Evolutionary conservation across 2,888 invertebrate genomes (phyloP).

Genomic region (Dasysyrphus tricinctus): DNA sequence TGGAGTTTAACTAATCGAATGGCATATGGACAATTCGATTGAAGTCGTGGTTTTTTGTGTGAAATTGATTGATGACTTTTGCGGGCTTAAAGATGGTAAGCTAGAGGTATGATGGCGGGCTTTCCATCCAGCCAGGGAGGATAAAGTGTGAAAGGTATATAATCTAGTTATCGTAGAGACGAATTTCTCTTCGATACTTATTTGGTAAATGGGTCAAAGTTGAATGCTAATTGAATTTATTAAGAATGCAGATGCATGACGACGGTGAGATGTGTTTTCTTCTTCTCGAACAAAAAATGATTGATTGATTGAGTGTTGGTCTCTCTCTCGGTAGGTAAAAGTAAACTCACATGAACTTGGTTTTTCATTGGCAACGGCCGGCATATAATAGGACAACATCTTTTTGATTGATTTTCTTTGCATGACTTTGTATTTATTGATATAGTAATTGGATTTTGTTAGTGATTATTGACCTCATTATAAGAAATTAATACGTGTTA

Average conservation of each 20-base stretch:
- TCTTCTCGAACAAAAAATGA: conserved; percentile 12
- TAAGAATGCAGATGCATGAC: conserved; percentile 24
- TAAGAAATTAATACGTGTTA: neutral
- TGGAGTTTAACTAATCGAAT: conserved; percentile 58
- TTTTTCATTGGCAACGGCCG: neutral
- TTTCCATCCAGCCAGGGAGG: neutral
- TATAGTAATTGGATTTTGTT: neutral
- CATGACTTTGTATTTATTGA: conserved; percentile 9
- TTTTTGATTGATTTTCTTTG: conserved; percentile 2
- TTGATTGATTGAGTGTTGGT: conserved; percentile 48
- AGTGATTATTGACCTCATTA: neutral
- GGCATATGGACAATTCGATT: conserved; percentile 63
- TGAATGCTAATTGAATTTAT: conserved; percentile 59
- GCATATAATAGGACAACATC: conserved; percentile 1
- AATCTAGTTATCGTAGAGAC: conserved; percentile 17
- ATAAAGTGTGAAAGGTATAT: conserved; percentile 17
- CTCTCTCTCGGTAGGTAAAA: neutral
- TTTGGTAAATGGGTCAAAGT: conserved; percentile 52
- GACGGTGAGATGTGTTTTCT: conserved; percentile 24
- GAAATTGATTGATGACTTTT: conserved; percentile 70
- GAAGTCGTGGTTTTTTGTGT: conserved; percentile 54
- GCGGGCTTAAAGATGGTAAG: conserved; percentile 5
- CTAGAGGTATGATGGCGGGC: neutral
- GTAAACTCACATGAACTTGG: conserved; percentile 30
- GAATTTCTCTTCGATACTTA: conserved; percentile 63